Evolutionary conservation across 35 echinoderm and acorn worm genomes (phyloP).

Genomic region (Ophioderma brevispina): DNA sequence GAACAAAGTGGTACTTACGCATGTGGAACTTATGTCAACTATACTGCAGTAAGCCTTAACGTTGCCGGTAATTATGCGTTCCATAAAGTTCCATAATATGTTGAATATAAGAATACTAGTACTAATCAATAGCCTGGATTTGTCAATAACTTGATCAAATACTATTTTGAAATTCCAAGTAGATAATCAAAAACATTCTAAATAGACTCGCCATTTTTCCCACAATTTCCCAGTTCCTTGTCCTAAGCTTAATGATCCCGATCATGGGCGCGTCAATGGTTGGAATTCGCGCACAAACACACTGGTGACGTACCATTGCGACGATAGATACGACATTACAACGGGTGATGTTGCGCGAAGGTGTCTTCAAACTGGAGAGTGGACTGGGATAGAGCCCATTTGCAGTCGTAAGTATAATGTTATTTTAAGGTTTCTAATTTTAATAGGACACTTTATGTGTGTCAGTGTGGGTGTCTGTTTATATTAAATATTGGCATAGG

Average conservation of each 20-base stretch:
- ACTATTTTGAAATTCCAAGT: no score
- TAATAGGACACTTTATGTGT: no score
- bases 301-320: neutral
- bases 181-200: no score
- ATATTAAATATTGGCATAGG: no score
- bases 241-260: neutral
- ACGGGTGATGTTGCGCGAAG: neutral
- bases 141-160: no score
- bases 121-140: no score
- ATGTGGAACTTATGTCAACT: neutral
- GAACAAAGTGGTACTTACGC: neutral
- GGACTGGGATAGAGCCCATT: neutral
- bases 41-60: neutral
- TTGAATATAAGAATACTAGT: no score
- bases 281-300: neutral
- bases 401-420: neutral
- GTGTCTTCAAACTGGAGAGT: neutral
- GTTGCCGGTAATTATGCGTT: no score
- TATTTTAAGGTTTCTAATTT: no score
- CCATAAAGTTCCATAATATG: no score
- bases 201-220: no score
- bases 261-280: neutral
- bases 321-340: neutral
- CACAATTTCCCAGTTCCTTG: neutral
- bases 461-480: no score